Evolutionary conservation across 92 coral and sea anemone species (phyloP), one percentile per base, ranked within the genome.

Genomic region (Desmophyllum pertusum): DNA sequence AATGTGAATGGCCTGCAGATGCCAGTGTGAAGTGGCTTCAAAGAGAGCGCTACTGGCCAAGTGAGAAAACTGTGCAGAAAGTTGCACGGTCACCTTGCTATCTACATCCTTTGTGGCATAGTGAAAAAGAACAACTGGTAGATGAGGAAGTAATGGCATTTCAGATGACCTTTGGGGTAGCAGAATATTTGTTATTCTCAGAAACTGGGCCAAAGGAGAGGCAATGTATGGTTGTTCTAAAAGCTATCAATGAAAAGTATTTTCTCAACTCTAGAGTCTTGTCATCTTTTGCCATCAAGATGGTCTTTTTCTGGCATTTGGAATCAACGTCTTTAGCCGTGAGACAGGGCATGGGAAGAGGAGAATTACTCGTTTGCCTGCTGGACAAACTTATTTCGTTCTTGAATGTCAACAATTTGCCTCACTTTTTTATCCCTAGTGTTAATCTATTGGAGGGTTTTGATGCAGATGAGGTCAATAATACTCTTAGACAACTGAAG

Each of bases 151-250:
- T 27, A 21, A 81, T 81, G 69, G 51, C 70, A 70, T 81, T 70
- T 52, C 48, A 70, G 40, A 35, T 81, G 52, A 69, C 76, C 33
- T 81, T 81, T 51, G 50, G 77, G 0, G 18, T 29, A 29, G 77
- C 70, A 81, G 85, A 81, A 40, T 51, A 13, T 29, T 70, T 81
- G 66, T 52, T 81, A 17, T 51, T 81, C 33, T 25, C 68, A n/a
- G 85, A 81, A 69, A 81, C 69, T 35, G 85, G 67, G 13, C 85
- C 78, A 37, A 81, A 81, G 41, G 85, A 81, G 50, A 81, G 67
- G 25, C 70, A 81, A 48, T 70, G 70, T 18, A 37, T 81, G 14
- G 85, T 81, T 25, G 36, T 70, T 69, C 37, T 81, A 19, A 81
- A 81, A 52, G 75, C 55, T 35, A 21, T 81, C 0, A 81, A 21